Evolutionary conservation across 2,797 vertebrate species (phyloP).

Genomic region (Acanthurus tractus): DNA sequence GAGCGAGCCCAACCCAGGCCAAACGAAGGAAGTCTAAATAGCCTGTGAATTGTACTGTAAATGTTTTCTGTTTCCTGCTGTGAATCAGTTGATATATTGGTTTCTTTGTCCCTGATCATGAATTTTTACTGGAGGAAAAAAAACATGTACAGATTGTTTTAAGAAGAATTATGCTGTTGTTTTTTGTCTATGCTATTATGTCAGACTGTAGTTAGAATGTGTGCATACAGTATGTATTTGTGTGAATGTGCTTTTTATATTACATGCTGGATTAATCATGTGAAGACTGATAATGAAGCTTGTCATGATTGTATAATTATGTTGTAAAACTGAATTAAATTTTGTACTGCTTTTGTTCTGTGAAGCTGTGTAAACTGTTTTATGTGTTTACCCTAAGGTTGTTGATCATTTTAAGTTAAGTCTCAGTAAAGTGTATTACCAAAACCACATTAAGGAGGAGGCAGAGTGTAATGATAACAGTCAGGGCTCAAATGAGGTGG

Average conservation of each 20-base stretch:
- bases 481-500: background rate
- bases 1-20: slow-evolving; percentile 95
- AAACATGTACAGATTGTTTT: slow-evolving; percentile 92
- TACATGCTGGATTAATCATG: slow-evolving; percentile 87
- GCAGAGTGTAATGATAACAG: background rate
- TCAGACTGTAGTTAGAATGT: slow-evolving; percentile 84
- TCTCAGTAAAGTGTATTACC: slow-evolving; percentile 9
- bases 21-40: slow-evolving; percentile 99
- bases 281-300: slow-evolving; percentile 82
- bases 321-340: slow-evolving; percentile 86
- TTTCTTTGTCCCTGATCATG: slow-evolving; percentile 82
- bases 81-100: slow-evolving; percentile 90
- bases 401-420: background rate
- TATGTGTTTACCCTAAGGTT: background rate
- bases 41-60: slow-evolving; percentile 94
- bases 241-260: slow-evolving; percentile 84
- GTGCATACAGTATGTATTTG: slow-evolving; percentile 76
- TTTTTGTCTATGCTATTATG: slow-evolving; percentile 80
- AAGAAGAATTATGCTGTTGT: slow-evolving; percentile 88
- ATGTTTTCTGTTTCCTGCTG: slow-evolving; percentile 83
- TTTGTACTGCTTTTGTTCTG: slow-evolving; percentile 84
- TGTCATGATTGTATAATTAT: slow-evolving; percentile 85
- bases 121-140: slow-evolving; percentile 80
- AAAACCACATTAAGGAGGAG: background rate
- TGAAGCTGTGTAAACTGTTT: slow-evolving; percentile 55